Conservation (phyloP, 2,797 vertebrate genomes). For the Clamator glandarius region DNA sequence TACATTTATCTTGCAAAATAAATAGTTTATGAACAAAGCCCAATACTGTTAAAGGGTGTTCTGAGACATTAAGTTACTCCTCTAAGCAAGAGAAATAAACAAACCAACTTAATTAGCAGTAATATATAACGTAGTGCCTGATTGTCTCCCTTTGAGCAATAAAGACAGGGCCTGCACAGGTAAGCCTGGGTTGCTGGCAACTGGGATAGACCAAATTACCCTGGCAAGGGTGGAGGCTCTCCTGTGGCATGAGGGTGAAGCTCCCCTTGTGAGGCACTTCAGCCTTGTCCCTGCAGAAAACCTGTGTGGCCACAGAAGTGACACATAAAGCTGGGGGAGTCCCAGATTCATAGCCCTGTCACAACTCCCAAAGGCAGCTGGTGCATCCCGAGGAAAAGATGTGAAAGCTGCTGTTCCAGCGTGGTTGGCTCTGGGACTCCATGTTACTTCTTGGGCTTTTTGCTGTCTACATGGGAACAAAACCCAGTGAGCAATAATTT, state of each 20-base stretch:
- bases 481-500: slow-evolving; percentile 2
- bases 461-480: background rate
- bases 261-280: background rate
- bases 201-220: background rate
- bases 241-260: background rate
- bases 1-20: slow-evolving; percentile 16
- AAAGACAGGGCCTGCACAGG: background rate
- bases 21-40: slow-evolving; percentile 60
- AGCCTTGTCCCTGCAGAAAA: background rate
- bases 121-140: rapidly evolving
- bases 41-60: slow-evolving; percentile 34
- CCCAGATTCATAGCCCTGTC: background rate
- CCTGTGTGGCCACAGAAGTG: background rate
- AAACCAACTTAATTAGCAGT: slow-evolving; percentile 48
- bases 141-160: background rate
- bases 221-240: background rate
- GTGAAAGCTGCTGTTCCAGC: rapidly evolving
- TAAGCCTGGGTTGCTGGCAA: background rate
- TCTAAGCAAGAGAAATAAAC: slow-evolving; percentile 26
- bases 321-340: background rate
- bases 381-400: background rate
- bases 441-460: background rate
- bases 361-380: background rate
- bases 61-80: slow-evolving; percentile 29
- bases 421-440: background rate